Evolutionary conservation across 2,113 vertebrate genomes (phyloP).

Genomic region (Macquaria ambigua): DNA sequence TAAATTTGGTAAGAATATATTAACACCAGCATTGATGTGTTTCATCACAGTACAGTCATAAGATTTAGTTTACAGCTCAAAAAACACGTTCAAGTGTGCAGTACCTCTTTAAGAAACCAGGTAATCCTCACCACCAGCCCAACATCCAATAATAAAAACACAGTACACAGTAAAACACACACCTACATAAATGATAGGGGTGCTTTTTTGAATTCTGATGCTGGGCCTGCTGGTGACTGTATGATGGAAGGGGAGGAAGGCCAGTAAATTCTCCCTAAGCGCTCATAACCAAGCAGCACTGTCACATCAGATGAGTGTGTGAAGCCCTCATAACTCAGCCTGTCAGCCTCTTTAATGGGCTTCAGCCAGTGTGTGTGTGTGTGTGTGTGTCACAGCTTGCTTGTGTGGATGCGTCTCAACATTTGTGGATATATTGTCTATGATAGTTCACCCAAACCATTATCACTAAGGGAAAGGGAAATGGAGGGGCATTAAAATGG

Average conservation of each 20-base stretch:
- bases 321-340: constrained; percentile 64
- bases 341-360: constrained; percentile 63
- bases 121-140: background rate
- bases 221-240: constrained; percentile 28
- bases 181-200: constrained; percentile 7
- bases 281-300: constrained; percentile 73
- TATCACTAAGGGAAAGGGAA: constrained; percentile 25
- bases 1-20: too few species aligned
- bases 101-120: too few species aligned
- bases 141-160: background rate
- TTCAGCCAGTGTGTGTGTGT: constrained; percentile 3
- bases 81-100: too few species aligned
- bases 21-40: too few species aligned
- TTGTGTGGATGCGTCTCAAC: background rate
- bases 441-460: constrained; percentile 10
- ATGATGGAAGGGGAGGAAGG: constrained; percentile 42
- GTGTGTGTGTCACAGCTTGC: background rate
- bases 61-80: too few species aligned
- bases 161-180: background rate
- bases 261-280: constrained; percentile 72
- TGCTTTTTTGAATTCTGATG: constrained; percentile 32
- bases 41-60: too few species aligned
- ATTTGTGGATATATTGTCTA: constrained; percentile 20
- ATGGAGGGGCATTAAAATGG: constrained; percentile 1
- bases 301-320: constrained; percentile 72